Base-by-base conservation (phyloP, 2,888 invertebrate species). In the Pelosia muscerda region DNA sequence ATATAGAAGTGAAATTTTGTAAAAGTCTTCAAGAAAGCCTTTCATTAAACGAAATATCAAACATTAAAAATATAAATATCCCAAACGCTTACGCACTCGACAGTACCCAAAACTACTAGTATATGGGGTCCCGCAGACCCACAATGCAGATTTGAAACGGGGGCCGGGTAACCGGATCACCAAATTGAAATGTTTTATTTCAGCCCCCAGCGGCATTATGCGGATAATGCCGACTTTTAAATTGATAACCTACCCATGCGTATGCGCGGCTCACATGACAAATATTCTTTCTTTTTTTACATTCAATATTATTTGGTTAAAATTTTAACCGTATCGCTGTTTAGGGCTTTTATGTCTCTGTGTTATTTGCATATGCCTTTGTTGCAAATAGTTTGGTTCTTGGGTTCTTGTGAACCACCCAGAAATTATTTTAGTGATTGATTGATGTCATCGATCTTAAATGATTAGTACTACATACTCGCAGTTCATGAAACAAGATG, bases 161-260 rank as follows among this genome's bases (percentile, higher is more conserved):
- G 93, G 91, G 90, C 84, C 88, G 71, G 74, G 90, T 90, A 94
- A 94, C 95, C 94, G 94, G 95, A 94, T 94, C 93, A 89, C 92
- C 86, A 95, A 94, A 95, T 95, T 94, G 95, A 94, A 95, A 95
- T 95, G 95, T 95, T 94, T 94, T 95, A 95, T 94, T 89, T 88
- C 88, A 80, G 83, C 87, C 90, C 92, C 91, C 86, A 65, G 79
- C 89, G 82, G 89, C 88, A 90, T 91, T 91, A 91, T 87, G 84
- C 71, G 90, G 88, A 91, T 94, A 91, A 93, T 91, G 83, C 89
- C 90, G 88, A 92, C 94, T 93, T 93, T 90, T 92, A 92, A 94
- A 94, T 94, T 94, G 94, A 94, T 94, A 94, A 95, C 93, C 90
- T 87, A 88, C 87, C 86, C 85, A 89, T 90, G 90, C 89, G 88